These are phyloP conservation scores for Gymnodraco acuticeps DNA, from an alignment of 2,797 vertebrate genomes.

Conservation along the genomic window DNA sequence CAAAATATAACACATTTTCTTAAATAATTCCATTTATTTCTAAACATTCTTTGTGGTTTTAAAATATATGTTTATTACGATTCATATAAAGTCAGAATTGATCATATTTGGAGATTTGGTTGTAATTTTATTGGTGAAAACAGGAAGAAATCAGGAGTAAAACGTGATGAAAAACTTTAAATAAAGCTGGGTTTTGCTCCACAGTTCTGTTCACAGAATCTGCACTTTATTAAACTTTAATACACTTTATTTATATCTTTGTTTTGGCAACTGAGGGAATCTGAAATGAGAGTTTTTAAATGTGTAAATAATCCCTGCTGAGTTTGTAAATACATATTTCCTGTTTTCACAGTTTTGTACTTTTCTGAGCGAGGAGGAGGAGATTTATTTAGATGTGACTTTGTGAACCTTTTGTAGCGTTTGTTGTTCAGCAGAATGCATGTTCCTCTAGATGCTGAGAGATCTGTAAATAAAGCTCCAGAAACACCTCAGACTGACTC, in stretches of 20 bases:
- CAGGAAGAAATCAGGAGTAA: not conserved
- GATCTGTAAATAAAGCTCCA: too few relatives aligned
- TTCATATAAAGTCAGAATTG: too few relatives aligned
- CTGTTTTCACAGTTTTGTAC: slow-evolving; percentile 79
- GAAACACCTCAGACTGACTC: too few relatives aligned
- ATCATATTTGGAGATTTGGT: too few relatives aligned
- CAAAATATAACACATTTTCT: too few relatives aligned
- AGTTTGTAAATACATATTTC: slow-evolving; percentile 82
- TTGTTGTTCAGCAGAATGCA: slow-evolving; percentile 75
- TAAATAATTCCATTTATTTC: too few relatives aligned
- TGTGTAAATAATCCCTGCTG: slow-evolving; percentile 74
- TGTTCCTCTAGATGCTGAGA: too few relatives aligned
- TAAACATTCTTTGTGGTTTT: too few relatives aligned
- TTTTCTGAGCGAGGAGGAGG: slow-evolving; percentile 80
- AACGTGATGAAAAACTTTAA: not conserved
- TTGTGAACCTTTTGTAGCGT: slow-evolving; percentile 62
- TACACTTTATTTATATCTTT: slow-evolving; percentile 60
- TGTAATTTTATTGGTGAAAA: not conserved
- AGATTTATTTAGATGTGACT: slow-evolving; percentile 67
- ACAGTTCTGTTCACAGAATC: slow-evolving; percentile 63
- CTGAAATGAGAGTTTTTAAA: slow-evolving; percentile 54
- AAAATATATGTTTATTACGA: too few relatives aligned
- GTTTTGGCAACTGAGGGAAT: slow-evolving; percentile 86
- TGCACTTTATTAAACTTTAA: slow-evolving; percentile 87
- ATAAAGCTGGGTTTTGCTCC: not conserved